Base-by-base conservation (phyloP, 1,140 invertebrate species). In the Drosophila funebris region DNA sequence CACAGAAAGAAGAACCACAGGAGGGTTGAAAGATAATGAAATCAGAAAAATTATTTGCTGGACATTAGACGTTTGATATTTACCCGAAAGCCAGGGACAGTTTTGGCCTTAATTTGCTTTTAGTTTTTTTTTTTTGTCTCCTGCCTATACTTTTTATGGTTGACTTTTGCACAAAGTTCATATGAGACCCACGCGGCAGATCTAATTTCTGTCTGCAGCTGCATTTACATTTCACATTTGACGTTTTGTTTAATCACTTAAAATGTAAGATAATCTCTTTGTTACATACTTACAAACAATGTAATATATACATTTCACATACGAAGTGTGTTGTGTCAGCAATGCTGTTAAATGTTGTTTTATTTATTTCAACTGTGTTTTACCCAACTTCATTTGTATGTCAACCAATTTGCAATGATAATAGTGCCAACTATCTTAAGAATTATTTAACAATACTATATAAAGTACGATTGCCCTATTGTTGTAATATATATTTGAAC, bases 191-290 rank as follows among this genome's bases (percentile, higher is more conserved):
- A 37, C n/a, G 33, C 33, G 9, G 7, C 6, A 63, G 43, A 46
- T 52, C 16, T 8, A 29, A 41, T 71, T 57, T 48, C 46, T 39
- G 13, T 76, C 24, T 43, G 46, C 82, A 85, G 81, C 81, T 85
- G 81, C 68, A 81, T 82, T 78, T 75, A 57, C 66, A 27, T 57
- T 61, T 72, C 61, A 52, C 14, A 50, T 77, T 77, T 62, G 76
- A 73, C 64, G 48, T 56, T 66, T 39, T 67, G 39, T 16, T 37
- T 61, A 60, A 50, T 85, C 54, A 37, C 54, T 75, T 78, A 75
- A 75, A 81, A 78, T 69, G 82, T 68, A 87, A 85, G 24, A 43
- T 60, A 75, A 85, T 85, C 72, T 46, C 16, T 20, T 29, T 9
- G 14, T n/a, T 16, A 46, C 63, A 46, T 33, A 46, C 6, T n/a